phyloP scores from a whole-genome alignment of 2,888 invertebrate genomes.

The Macropis europaea region DNA sequence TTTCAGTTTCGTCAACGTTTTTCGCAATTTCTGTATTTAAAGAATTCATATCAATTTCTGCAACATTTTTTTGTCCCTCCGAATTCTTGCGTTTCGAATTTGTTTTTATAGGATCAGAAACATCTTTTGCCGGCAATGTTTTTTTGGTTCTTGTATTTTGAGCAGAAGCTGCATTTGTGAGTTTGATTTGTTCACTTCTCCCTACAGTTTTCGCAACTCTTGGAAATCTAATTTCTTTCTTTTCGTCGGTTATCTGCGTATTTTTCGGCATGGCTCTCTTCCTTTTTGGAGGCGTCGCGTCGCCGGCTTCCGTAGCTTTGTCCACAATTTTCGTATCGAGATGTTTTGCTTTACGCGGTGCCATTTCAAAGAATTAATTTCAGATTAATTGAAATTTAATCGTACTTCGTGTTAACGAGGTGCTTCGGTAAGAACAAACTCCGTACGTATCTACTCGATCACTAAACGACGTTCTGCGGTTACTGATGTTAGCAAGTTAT shows the following conservation, averaged over 20 bases:
- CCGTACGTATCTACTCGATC: not conserved
- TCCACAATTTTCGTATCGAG: conserved; percentile 50
- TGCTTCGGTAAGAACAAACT: not conserved
- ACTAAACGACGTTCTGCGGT: conserved; percentile 37
- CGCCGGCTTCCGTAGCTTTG: conserved; percentile 40
- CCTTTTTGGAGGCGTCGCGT: conserved; percentile 58
- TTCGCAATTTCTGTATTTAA: conserved; percentile 1
- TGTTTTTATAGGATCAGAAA: conserved; percentile 5
- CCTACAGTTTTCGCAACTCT: conserved; percentile 52
- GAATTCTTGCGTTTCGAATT: conserved; percentile 24
- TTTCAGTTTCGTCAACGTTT: conserved; percentile 8
- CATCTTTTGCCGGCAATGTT: conserved; percentile 9
- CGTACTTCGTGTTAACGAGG: not conserved
- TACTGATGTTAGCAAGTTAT: conserved; percentile 21
- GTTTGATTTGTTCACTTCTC: conserved; percentile 21
- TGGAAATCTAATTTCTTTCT: conserved; percentile 36
- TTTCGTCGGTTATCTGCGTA: conserved; percentile 19
- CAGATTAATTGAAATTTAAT: not conserved
- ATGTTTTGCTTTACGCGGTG: conserved; percentile 61
- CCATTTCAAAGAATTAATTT: conserved; percentile 38
- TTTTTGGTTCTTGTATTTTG: conserved; percentile 33
- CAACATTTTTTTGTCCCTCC: conserved; percentile 21
- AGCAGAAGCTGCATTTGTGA: not conserved
- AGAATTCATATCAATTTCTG: not conserved
- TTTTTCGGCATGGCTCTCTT: conserved; percentile 29